Evolutionary conservation across 2,888 invertebrate species (phyloP), one percentile per base, ranked within the genome.

Genomic region (Dryadula phaetusa): DNA sequence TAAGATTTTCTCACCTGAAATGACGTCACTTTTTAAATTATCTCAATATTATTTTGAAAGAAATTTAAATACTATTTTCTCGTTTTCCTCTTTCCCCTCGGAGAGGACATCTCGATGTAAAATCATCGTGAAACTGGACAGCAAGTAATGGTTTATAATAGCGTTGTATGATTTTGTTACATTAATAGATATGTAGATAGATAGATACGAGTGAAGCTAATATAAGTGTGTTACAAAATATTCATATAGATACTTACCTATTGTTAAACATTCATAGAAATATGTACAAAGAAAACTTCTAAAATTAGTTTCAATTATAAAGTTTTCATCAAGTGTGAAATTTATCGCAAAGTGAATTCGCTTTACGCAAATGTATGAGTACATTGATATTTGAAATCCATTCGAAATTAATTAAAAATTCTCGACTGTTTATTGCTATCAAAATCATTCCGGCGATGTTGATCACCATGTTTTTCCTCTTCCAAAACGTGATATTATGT

Each of bases 401-500:
- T 49, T 71, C 71, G 70, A 72, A 76, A 82, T 85, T 83, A 88
- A 82, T 82, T 82, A 87, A 85, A 67, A 81, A 78, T 75, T 79
- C 75, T 68, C 70, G 70, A 71, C 70, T 70, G 64, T 72, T 86
- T 82, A 84, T 82, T 81, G 78, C 76, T 71, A 70, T 77, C 75
- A 72, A 77, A 83, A 82, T 75, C 42, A 60, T 62, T 70, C 54
- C 22, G 42, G 63, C 70, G 64, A 76, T 77, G 76, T 69, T 72
- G 77, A 78, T 78, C 77, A 80, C 74, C 76, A 80, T 79, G 78
- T 73, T 71, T 74, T 77, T 78, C 76, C 79, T 77, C 73, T 74
- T 70, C 25, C 42, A 64, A 62, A 65, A 34, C 54, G 62, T 44
- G 62, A 66, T 64, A 68, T 70, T 77, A 78, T 80, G 73, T 79